phyloP scores from a whole-genome alignment of 2,113 vertebrate species.

The Sceloporus undulatus region DNA sequence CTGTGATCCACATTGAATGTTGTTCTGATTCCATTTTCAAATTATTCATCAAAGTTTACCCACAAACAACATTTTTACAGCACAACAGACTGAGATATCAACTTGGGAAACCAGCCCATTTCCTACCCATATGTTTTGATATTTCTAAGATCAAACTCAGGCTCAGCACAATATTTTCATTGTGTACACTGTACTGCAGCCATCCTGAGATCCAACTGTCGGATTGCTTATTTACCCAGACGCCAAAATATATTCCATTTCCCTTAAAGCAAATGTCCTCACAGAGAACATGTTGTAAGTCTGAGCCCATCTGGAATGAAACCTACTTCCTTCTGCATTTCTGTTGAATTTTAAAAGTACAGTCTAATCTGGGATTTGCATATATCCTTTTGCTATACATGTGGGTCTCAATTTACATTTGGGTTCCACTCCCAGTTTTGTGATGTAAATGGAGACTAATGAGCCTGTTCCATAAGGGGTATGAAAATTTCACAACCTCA shows the following conservation, averaged over 20 bases:
- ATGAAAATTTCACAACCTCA: too few species aligned
- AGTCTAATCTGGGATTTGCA: not conserved
- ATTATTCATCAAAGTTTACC: not conserved
- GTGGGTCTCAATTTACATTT: not conserved
- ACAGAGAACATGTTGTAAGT: not conserved
- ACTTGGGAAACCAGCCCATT: not conserved
- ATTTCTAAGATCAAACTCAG: not conserved
- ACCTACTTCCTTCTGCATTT: not conserved
- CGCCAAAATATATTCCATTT: not conserved
- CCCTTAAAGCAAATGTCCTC: not conserved
- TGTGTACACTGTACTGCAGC: not conserved
- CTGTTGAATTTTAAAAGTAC: not conserved
- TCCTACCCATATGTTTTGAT: not conserved
- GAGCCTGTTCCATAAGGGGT: too few species aligned
- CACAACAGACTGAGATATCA: not conserved
- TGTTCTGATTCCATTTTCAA: conserved; percentile 1
- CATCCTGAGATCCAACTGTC: not conserved
- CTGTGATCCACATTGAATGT: not conserved
- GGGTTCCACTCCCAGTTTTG: too few species aligned
- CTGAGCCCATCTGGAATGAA: not conserved
- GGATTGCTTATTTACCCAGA: not conserved
- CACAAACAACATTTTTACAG: not conserved
- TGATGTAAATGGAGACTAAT: too few species aligned
- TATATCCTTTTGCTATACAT: not conserved
- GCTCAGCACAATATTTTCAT: not conserved